Evolutionary conservation across 2,888 invertebrate genomes (phyloP).

Genomic region (Hypomecis punctinalis): DNA sequence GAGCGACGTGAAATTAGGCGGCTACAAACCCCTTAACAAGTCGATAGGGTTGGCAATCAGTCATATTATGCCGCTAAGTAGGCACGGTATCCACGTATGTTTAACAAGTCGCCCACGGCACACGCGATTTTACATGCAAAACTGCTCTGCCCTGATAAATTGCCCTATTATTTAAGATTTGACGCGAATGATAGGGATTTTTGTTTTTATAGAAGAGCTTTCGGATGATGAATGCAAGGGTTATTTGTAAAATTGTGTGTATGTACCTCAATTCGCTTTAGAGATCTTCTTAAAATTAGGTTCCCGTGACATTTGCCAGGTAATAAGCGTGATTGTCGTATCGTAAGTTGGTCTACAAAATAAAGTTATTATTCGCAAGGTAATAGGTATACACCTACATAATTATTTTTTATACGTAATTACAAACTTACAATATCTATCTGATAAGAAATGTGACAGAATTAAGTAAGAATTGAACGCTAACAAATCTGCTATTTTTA

Average conservation of each 20-base stretch:
- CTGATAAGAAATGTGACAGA: too few species aligned
- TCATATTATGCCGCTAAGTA: slow-evolving; percentile 45
- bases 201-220: slow-evolving; percentile 50
- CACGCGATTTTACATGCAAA: slow-evolving; percentile 77
- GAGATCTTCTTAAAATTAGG: too few species aligned
- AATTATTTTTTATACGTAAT: too few species aligned
- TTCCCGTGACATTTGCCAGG: too few species aligned
- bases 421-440: too few species aligned
- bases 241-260: slow-evolving; percentile 21
- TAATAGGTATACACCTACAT: too few species aligned
- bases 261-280: not conserved
- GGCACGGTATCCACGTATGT: slow-evolving; percentile 45
- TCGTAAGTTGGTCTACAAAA: too few species aligned
- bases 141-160: slow-evolving; percentile 74
- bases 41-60: slow-evolving; percentile 37
- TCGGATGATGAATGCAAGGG: slow-evolving; percentile 23
- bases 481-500: too few species aligned
- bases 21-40: slow-evolving; percentile 10
- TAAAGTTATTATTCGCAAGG: too few species aligned
- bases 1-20: not conserved
- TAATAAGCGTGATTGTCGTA: too few species aligned
- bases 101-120: slow-evolving; percentile 66
- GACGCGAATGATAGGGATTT: slow-evolving; percentile 72
- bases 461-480: too few species aligned
- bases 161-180: slow-evolving; percentile 77